phyloP scores from a whole-genome alignment of 2,113 vertebrate species.

The Tetrax tetrax region DNA sequence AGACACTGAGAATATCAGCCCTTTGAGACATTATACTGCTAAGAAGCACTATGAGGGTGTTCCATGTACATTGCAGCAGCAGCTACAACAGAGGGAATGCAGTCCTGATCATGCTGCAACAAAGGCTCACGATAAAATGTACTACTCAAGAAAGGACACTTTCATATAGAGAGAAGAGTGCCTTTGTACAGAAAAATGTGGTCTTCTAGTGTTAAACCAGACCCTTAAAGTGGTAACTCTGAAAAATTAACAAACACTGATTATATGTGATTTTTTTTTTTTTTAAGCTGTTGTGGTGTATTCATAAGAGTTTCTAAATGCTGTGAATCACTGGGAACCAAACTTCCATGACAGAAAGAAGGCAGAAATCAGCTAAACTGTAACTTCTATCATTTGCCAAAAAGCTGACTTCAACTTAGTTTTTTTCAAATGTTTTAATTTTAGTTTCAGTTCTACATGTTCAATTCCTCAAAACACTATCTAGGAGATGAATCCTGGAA shows the following conservation, averaged over 20 bases:
- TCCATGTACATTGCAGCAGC: not conserved
- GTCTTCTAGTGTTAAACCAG: not conserved
- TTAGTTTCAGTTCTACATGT: not conserved
- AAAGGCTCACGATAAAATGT: not conserved
- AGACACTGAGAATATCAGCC: not conserved
- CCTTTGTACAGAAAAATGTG: fast-evolving
- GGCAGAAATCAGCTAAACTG: not conserved
- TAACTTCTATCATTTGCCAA: not conserved
- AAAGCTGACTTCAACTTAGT: not conserved
- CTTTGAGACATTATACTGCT: not conserved
- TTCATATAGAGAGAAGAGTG: not conserved
- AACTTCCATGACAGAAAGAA: not conserved
- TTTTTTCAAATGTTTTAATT: not conserved
- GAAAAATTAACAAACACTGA: not conserved
- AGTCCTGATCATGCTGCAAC: not conserved
- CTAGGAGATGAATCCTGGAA: not conserved
- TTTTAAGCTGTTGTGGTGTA: not conserved
- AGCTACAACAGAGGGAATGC: not conserved
- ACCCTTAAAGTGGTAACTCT: not conserved
- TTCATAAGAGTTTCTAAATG: not conserved
- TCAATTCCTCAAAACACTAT: not conserved
- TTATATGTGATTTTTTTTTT: not conserved
- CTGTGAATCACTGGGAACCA: not conserved
- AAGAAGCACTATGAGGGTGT: not conserved
- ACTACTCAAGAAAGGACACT: not conserved